A percentile compares a stretch with the other conserved stretches of the same genome.
Conservation (phyloP, 2,888 invertebrate species). For the Micropterix aruncella region DNA sequence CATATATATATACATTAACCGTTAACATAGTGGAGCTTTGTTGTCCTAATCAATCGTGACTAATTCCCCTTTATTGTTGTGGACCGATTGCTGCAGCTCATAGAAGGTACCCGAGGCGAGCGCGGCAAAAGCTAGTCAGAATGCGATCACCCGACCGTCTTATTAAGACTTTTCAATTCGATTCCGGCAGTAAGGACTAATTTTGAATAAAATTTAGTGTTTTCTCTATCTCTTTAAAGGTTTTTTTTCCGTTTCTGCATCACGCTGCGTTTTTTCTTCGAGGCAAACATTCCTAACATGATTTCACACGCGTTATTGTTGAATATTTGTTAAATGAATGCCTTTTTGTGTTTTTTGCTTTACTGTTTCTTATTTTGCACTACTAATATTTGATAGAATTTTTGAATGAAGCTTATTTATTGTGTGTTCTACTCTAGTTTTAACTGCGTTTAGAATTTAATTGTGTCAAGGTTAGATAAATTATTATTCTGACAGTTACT, state of each 20-base stretch:
- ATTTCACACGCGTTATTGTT: too few relatives aligned
- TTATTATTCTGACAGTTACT: too few relatives aligned
- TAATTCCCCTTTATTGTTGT: neutral
- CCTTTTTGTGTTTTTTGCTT: too few relatives aligned
- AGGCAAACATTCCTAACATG: neutral
- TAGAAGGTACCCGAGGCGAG: conserved; percentile 31
- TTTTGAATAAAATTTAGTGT: conserved; percentile 5
- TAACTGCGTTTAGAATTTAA: too few relatives aligned
- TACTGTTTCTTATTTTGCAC: too few relatives aligned
- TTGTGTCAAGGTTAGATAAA: too few relatives aligned
- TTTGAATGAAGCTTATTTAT: too few relatives aligned
- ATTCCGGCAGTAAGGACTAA: conserved; percentile 43
- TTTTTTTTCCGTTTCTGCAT: neutral
- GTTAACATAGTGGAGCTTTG: neutral
- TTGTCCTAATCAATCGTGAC: neutral
- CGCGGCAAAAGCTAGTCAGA: conserved; percentile 49
- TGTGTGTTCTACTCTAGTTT: too few relatives aligned
- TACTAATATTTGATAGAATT: too few relatives aligned
- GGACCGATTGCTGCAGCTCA: conserved; percentile 10
- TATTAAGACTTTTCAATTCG: conserved; percentile 43
- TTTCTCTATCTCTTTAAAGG: neutral
- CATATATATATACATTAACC: too few relatives aligned
- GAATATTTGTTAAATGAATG: too few relatives aligned
- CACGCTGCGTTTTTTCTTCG: neutral
- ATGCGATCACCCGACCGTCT: conserved; percentile 43